Evolutionary conservation across 2,888 invertebrate genomes (phyloP).

Genomic region (Amblyjoppa fuscipennis): DNA sequence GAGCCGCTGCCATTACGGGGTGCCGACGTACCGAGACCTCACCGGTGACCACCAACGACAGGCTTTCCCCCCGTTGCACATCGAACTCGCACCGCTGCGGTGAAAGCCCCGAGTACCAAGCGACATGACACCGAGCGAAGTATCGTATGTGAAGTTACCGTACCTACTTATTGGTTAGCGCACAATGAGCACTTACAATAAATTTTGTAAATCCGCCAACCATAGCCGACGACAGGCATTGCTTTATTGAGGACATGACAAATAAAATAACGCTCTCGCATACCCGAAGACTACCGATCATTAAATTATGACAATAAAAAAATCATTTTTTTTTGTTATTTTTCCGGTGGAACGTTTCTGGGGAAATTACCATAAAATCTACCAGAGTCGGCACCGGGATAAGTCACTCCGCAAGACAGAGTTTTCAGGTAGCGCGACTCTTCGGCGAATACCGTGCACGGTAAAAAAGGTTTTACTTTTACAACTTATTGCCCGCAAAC

Average conservation of each 20-base stretch:
- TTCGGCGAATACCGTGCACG: too few species aligned
- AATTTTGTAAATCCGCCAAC: slow-evolving; percentile 29
- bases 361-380: too few species aligned
- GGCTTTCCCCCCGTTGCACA: slow-evolving; percentile 41
- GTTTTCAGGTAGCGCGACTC: too few species aligned
- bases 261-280: background rate
- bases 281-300: background rate
- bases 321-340: background rate
- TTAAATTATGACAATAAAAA: background rate
- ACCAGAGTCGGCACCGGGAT: too few species aligned
- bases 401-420: too few species aligned
- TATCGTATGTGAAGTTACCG: slow-evolving; percentile 25
- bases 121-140: slow-evolving; percentile 26
- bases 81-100: slow-evolving; percentile 39
- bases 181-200: slow-evolving; percentile 28
- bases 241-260: background rate
- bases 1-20: slow-evolving; percentile 29
- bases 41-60: slow-evolving; percentile 39
- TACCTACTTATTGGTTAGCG: background rate
- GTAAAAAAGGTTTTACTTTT: too few species aligned
- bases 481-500: too few species aligned
- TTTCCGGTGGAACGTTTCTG: too few species aligned
- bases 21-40: slow-evolving; percentile 27
- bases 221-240: background rate
- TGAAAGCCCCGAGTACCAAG: slow-evolving; percentile 52